These are phyloP conservation scores for Coracopsis vasa DNA, from an alignment of 2,113 vertebrate genomes.

Conservation along the genomic window DNA sequence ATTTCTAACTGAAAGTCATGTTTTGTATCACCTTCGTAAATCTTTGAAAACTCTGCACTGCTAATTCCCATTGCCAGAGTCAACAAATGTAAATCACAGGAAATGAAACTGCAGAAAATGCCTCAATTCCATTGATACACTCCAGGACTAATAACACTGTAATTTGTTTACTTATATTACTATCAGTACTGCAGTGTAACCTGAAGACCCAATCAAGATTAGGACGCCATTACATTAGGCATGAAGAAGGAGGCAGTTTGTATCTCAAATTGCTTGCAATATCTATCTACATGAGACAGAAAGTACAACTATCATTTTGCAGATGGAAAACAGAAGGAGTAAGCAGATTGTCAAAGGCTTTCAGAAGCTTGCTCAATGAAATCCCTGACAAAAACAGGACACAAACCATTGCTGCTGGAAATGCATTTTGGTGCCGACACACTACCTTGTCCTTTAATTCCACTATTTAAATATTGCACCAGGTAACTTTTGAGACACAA, in stretches of 20 bases:
- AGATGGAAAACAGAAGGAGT: slow-evolving; percentile 57
- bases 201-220: background rate
- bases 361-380: slow-evolving; percentile 32
- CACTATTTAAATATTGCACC: background rate
- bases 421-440: background rate
- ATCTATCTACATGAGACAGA: background rate
- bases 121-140: background rate
- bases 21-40: background rate
- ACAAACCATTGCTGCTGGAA: slow-evolving; percentile 22
- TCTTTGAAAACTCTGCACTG: background rate
- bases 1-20: background rate
- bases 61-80: background rate
- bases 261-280: background rate
- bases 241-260: background rate
- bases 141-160: background rate
- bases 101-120: background rate
- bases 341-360: slow-evolving; percentile 55
- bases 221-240: background rate
- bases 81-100: background rate
- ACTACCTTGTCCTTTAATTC: background rate
- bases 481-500: background rate
- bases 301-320: slow-evolving; percentile 12
- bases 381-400: slow-evolving; percentile 39
- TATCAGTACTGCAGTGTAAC: background rate
- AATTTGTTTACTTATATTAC: background rate